Evolutionary conservation across 2,113 vertebrate genomes (phyloP), one percentile per base, ranked within the genome.

Genomic region (Amblyopsis rosae): DNA sequence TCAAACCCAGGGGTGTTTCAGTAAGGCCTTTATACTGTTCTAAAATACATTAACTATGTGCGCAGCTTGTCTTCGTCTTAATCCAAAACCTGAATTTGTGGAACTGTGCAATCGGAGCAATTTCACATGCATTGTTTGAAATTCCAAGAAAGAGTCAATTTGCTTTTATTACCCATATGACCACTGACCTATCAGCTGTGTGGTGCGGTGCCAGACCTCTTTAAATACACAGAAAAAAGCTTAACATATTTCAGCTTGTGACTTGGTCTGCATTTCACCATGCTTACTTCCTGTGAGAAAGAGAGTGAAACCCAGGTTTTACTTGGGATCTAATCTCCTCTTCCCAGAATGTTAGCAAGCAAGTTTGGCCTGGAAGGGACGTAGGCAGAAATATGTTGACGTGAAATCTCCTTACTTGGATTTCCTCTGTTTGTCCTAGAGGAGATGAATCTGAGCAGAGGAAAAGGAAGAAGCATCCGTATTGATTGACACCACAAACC

Each of bases 71-170:
- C 53, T 65, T 47, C 41, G 35, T 3, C 16, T 8, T 69, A 12
- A 76, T 69, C 61, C 45, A 59, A 13, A 72, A 17, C 65, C 41
- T 26, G 61, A 9, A 55, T 75, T 69, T 66, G 33, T 70, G 54
- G 41, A 55, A 65, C 57, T 64, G 56, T 69, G 56, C 77, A 80
- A 84, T 88, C 82, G 83, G 63, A 73, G 60, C 73, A 83, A 81
- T 83, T 87, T 77, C 45, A 57, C 65, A 71, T 58, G 45, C 68
- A 59, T 70, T 67, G 70, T 63, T 65, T 82, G 73, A 84, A 72
- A 80, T 83, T 88, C 85, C 80, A 76, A 72, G 76, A 77, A 82
- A 67, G 70, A 81, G 82, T 79, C 76, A 55, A 73, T 85, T 85
- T 73, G 64, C 26, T 86, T 83, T 86, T 87, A 82, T 75, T 76